phyloP scores from a whole-genome alignment of 92 coral and sea anemone genomes.

The Paragorgia papillata region DNA sequence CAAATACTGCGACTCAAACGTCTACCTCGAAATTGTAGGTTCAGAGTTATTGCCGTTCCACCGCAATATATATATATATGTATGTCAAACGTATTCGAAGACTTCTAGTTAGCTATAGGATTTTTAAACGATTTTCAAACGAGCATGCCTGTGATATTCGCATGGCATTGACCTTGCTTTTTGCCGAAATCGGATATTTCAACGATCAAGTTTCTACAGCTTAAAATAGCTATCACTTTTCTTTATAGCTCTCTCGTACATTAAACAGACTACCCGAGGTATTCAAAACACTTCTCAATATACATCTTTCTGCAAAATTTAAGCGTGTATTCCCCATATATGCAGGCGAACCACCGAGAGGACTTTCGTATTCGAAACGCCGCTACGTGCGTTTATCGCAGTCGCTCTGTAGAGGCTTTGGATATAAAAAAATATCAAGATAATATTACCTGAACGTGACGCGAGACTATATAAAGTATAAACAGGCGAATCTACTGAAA shows the following conservation, averaged over 20 bases:
- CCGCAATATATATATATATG: no score
- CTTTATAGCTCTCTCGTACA: neutral
- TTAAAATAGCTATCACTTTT: slow-evolving; percentile 1
- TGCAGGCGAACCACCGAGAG: neutral
- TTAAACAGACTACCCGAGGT: neutral
- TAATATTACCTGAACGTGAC: no score
- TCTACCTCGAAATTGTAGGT: no score
- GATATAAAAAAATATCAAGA: no score
- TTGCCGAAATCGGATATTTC: slow-evolving; percentile 25
- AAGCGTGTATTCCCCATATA: neutral
- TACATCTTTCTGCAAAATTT: no score
- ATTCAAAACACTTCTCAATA: neutral
- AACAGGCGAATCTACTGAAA: no score
- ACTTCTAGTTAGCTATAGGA: neutral
- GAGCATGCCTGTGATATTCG: neutral
- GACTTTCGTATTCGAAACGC: neutral
- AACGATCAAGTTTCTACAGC: slow-evolving; percentile 13
- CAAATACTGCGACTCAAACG: neutral
- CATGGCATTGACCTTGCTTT: slow-evolving; percentile 21
- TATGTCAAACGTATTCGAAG: no score
- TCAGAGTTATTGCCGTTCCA: no score
- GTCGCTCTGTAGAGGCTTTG: neutral
- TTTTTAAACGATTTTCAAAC: neutral
- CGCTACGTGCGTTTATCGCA: neutral
- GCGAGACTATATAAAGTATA: no score